Base-by-base conservation (phyloP, 2,113 vertebrate species). In the Corythoichthys intestinalis region DNA sequence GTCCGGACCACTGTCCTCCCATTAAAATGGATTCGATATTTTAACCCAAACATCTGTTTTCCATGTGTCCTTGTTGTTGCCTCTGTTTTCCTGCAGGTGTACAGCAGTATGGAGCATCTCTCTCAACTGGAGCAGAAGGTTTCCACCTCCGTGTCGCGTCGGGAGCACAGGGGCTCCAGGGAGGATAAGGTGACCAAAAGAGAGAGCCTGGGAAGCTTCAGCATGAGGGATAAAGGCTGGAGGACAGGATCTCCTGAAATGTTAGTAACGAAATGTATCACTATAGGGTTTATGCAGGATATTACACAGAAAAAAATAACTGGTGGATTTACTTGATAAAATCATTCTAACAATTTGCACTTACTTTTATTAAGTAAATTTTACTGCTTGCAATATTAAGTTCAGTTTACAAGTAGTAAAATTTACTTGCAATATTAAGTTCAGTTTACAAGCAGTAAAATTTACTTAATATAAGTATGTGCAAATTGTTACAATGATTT, bases 61-160 rank as follows among this genome's bases (percentile, higher is more conserved):
- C 54, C 54, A 13, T 57, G 28, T 57, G 38, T 10, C 7, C 17
- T 66, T 65, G 64, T 78, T 66, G 59, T 66, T 62, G 61, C 12
- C 53, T 56, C 66, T 60, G 59, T 72, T 47, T 56, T 64, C n/a
- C 66, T 75, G 72, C 79, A 96, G 95, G 95, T 96, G 17, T 97
- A 96, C 72, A 96, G 95, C 87, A 96, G 95, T 66, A 95, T 97
- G 95, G 95, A 97, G 72, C 95, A 96, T 63, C 85, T 97, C 48
- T 94, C 94, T 11, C 95, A 96, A 77, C 93, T 95, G 37, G 95
- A 97, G 72, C 92, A 94, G 79, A 97, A 96, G 84, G 88, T 93
- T 8, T 83, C 94, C 0, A 81, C 89, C 0, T 86, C 91, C 0
- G 87, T 90, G 78, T 90, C 90, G 66, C 92, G 93, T 12, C 88